Conservation (phyloP, 1,140 invertebrate genomes). For the Caenorhabditis briggsae region DNA sequence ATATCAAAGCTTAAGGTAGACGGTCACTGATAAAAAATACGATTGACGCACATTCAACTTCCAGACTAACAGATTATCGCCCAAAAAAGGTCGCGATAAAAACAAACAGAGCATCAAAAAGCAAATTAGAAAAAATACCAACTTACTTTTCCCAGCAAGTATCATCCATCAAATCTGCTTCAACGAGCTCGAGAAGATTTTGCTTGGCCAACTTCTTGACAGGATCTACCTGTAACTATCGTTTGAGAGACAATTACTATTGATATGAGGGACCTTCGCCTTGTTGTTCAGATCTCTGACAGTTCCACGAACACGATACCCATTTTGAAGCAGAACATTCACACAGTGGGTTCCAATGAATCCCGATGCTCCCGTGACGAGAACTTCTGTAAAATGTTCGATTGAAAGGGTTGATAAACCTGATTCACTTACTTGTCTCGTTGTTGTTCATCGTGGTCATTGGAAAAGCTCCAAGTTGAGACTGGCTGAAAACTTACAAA, state of each 20-base stretch:
- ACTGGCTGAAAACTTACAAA: not conserved
- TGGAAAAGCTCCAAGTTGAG: not conserved
- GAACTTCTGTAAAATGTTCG: slow-evolving; percentile 79
- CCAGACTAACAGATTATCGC: slow-evolving; percentile 4
- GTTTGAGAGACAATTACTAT: not conserved
- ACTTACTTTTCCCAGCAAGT: slow-evolving; percentile 78
- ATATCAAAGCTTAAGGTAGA: not conserved
- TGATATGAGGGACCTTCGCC: slow-evolving; percentile 70
- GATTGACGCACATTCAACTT: not conserved
- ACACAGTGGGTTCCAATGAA: slow-evolving; percentile 81
- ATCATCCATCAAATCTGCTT: slow-evolving; percentile 79
- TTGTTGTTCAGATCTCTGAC: slow-evolving; percentile 80
- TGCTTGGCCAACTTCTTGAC: slow-evolving; percentile 60
- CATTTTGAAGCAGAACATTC: slow-evolving; percentile 80
- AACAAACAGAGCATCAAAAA: not conserved
- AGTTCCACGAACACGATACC: slow-evolving; percentile 81
- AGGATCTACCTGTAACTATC: slow-evolving; percentile 45
- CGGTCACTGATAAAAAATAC: not conserved
- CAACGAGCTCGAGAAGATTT: slow-evolving; percentile 80
- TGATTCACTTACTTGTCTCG: slow-evolving; percentile 48
- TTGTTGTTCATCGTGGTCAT: slow-evolving; percentile 41
- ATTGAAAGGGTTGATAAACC: not conserved
- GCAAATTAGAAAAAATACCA: no score
- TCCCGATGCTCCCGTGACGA: slow-evolving; percentile 82
- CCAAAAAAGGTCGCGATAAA: slow-evolving; percentile 63